A percentile compares a stretch with the other conserved stretches of the same genome.
These are phyloP conservation scores for Alligator sinensis DNA, from an alignment of 2,113 vertebrate species.

Conservation along the genomic window DNA sequence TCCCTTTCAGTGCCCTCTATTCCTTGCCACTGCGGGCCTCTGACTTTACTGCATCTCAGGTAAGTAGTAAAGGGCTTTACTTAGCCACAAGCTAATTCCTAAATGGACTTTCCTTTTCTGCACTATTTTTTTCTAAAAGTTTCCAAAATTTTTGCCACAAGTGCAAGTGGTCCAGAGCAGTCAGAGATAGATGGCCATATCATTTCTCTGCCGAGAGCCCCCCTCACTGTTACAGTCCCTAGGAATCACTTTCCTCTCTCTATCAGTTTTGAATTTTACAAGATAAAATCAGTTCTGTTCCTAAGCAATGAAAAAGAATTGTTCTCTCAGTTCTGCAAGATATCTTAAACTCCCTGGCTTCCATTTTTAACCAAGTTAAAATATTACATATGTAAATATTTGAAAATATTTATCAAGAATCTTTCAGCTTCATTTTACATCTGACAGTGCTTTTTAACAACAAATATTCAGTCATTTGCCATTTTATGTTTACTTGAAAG, in stretches of 20 bases:
- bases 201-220: neutral
- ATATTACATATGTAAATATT: neutral
- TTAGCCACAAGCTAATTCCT: accelerated
- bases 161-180: neutral
- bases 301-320: neutral
- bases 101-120: no score
- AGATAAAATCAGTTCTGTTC: neutral
- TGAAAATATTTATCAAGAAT: neutral
- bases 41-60: neutral
- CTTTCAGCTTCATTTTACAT: neutral
- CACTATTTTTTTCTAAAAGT: neutral
- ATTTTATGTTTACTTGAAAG: neutral
- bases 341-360: neutral
- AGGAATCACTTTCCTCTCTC: neutral
- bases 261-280: neutral
- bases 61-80: neutral
- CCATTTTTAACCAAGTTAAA: neutral
- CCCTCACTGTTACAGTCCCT: neutral
- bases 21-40: no score
- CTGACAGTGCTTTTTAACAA: neutral
- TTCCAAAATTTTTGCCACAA: neutral
- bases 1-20: no score
- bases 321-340: neutral
- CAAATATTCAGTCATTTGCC: accelerated
- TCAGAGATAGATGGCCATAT: neutral